These are phyloP conservation scores for Fopius arisanus DNA, from an alignment of 1,140 invertebrate genomes.

Conservation along the genomic window DNA sequence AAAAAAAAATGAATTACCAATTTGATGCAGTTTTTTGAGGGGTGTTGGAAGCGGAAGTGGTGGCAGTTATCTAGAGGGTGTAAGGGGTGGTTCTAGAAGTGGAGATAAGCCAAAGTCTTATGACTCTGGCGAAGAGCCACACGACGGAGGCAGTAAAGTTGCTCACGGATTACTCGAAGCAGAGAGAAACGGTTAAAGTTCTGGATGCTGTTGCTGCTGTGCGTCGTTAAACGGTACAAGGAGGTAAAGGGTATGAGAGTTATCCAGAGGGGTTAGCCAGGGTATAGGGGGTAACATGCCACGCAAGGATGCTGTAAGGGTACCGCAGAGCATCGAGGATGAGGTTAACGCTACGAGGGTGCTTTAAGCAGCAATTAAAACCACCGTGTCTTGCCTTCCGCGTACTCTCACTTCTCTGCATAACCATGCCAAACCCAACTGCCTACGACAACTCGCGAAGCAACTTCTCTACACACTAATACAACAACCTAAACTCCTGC, in stretches of 20 bases:
- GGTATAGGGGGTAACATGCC: conserved; percentile 13
- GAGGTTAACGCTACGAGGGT: conserved; percentile 47
- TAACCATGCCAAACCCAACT: conserved; percentile 13
- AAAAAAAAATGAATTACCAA: too few relatives aligned
- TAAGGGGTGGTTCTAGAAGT: background rate
- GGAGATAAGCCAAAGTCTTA: conserved; percentile 21
- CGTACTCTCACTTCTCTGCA: background rate
- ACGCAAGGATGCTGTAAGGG: conserved; percentile 20
- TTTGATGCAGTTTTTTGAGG: too few relatives aligned
- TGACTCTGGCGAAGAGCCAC: conserved; percentile 40
- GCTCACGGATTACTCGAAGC: conserved; percentile 45
- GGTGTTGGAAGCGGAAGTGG: too few relatives aligned
- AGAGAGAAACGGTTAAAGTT: conserved; percentile 31
- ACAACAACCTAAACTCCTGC: background rate
- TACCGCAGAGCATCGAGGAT: conserved; percentile 28
- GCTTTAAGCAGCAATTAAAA: conserved; percentile 56
- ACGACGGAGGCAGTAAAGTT: conserved; percentile 46
- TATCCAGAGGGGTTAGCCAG: background rate
- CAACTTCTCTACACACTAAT: conserved; percentile 37
- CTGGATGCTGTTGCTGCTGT: conserved; percentile 13
- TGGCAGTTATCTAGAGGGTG: too few relatives aligned
- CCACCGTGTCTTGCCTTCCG: conserved; percentile 36
- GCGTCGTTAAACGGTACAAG: conserved; percentile 32
- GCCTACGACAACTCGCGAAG: conserved; percentile 43
- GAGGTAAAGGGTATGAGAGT: background rate